Evolutionary conservation across 2,113 vertebrate genomes (phyloP).

Genomic region (Rutilus rutilus): DNA sequence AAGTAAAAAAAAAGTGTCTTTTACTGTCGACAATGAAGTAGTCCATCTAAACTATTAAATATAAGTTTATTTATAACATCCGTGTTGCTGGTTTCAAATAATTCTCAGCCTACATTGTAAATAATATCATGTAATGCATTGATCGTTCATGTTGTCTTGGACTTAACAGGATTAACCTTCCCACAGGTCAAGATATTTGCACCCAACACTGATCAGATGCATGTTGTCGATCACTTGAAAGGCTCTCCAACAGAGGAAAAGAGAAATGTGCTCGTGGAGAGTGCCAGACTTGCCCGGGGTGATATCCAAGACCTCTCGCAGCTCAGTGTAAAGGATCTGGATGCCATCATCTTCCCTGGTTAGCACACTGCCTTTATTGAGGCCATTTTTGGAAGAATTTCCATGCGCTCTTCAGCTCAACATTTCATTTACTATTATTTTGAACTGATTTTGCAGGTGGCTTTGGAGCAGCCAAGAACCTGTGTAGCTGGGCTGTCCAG

Average conservation of each 20-base stretch:
- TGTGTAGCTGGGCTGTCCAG: slow-evolving; percentile 84
- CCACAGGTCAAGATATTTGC: slow-evolving; percentile 85
- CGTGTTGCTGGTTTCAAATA: background rate
- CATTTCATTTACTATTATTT: background rate
- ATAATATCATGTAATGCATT: background rate
- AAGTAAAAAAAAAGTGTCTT: no score
- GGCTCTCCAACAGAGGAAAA: slow-evolving; percentile 78
- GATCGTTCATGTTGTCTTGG: background rate
- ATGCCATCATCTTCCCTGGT: slow-evolving; percentile 83
- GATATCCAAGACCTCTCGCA: slow-evolving; percentile 79
- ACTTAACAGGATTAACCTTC: background rate
- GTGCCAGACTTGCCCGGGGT: slow-evolving; percentile 81
- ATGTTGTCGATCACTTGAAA: slow-evolving; percentile 82
- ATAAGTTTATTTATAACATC: background rate
- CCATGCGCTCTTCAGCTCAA: background rate
- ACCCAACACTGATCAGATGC: slow-evolving; percentile 84
- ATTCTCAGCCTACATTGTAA: background rate
- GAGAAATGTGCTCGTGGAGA: slow-evolving; percentile 82
- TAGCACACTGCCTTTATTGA: background rate
- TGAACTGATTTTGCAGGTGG: slow-evolving; percentile 69
- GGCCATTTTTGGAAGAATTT: background rate
- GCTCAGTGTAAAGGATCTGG: slow-evolving; percentile 72
- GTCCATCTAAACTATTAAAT: background rate
- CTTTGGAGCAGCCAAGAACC: slow-evolving; percentile 82
- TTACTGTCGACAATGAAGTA: background rate